These are phyloP conservation scores for Dasypogon diadema DNA, from an alignment of 2,888 invertebrate species.

Conservation along the genomic window DNA sequence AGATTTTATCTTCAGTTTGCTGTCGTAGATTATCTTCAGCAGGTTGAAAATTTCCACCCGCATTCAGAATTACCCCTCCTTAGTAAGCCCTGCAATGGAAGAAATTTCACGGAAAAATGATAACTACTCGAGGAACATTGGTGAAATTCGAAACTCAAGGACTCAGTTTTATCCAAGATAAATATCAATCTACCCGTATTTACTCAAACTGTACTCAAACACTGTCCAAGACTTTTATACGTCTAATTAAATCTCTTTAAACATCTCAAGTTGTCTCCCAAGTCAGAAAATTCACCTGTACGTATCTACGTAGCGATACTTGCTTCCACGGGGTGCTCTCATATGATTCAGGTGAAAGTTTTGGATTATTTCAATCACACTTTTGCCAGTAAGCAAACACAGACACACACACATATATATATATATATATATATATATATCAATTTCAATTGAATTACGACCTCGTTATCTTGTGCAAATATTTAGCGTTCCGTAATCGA, in stretches of 20 bases:
- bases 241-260: conserved; percentile 25
- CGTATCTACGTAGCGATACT: background rate
- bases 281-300: background rate
- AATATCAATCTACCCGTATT: conserved; percentile 22
- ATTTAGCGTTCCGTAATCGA: conserved; percentile 54
- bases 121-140: no score
- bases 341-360: background rate
- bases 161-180: background rate
- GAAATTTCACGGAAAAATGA: no score
- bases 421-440: conserved; percentile 9
- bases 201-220: background rate
- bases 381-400: background rate
- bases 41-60: no score
- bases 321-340: background rate
- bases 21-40: no score
- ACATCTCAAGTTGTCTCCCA: background rate
- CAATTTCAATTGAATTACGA: conserved; percentile 54
- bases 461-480: conserved; percentile 54
- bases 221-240: conserved; percentile 21
- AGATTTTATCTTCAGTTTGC: no score
- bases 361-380: conserved; percentile 18
- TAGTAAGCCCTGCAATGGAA: no score
- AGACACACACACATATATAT: background rate
- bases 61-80: no score
- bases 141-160: no score